A percentile compares a stretch with the other conserved stretches of the same genome.
phyloP scores from a whole-genome alignment of 64 coral and sea anemone genomes.

The Montipora capricornis region DNA sequence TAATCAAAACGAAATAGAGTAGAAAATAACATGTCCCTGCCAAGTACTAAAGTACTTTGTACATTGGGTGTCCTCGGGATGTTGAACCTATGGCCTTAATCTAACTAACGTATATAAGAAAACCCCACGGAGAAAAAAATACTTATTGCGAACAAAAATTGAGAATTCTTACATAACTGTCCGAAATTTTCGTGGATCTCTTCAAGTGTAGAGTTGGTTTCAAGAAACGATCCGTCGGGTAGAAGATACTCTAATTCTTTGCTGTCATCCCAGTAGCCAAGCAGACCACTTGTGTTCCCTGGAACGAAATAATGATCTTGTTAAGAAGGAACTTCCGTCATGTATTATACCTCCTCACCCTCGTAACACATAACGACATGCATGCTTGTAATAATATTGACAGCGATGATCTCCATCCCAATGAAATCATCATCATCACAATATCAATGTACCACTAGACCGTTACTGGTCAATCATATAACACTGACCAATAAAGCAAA shows the following conservation, averaged over 20 bases:
- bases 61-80: too few species aligned
- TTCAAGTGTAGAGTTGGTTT: constrained; percentile 39
- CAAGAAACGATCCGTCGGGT: constrained; percentile 67
- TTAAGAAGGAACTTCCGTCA: neutral
- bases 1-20: too few species aligned
- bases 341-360: neutral
- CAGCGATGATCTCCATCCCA: too few species aligned
- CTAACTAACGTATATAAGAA: too few species aligned
- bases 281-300: constrained; percentile 80
- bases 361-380: too few species aligned
- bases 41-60: neutral
- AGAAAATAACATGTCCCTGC: neutral
- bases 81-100: too few species aligned
- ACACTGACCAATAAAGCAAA: too few species aligned
- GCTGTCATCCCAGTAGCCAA: constrained; percentile 80
- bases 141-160: neutral
- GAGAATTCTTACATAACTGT: constrained; percentile 65
- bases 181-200: constrained; percentile 79
- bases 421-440: too few species aligned
- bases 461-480: too few species aligned
- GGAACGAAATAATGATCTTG: neutral
- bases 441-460: too few species aligned
- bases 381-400: too few species aligned
- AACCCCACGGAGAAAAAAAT: too few species aligned
- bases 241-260: constrained; percentile 56